Base-by-base conservation (phyloP, 2,113 vertebrate genomes). In the Epinephelus lanceolatus region DNA sequence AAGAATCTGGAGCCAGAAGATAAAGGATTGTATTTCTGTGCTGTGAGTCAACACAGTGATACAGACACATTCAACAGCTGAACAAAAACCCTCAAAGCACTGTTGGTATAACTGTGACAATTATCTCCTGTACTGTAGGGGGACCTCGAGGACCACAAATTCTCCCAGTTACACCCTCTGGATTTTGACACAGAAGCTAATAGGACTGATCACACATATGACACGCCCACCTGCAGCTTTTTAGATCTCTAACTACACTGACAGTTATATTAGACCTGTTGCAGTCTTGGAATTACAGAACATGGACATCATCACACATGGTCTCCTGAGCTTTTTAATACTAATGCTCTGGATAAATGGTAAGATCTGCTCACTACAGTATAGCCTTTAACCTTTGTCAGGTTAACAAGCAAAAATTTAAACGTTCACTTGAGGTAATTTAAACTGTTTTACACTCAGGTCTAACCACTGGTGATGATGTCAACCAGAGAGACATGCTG, bases 401-500 rank as follows among this genome's bases (percentile, higher is more conserved):
- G 55, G n/a, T 56, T 13, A n/a, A 57, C 55, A 57, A 57, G n/a
- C 55, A 33, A 33, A 33, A 33, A 3, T 33, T 42, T 0, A 61
- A 19, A 61, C 30, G 11, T 63, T 5, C 8, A 40, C 18, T 37
- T 27, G 1, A 15, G 25, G 23, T 59, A 6, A 37, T 18, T 19
- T 12, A 19, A 33, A 19, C 0, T 40, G 21, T 51, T 47, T 27
- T 6, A n/a, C 19, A n/a, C 63, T 9, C 40, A 74, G 70, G 56
- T 78, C 1, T 49, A n/a, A 33, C 40, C 56, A 56, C 51, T 3
- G 49, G 2, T 9, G 10, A 11, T 18, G 42, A 18, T 67, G 88
- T 93, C 45, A 76, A 0, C 7, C 83, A 91, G 76, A 51, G 11
- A 0, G 15, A 73, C 12, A 37, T 13, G 15, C 17, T 86, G 51